Evolutionary conservation across 2,797 vertebrate species (phyloP).

Genomic region (Acrocephalus scirpaceus): DNA sequence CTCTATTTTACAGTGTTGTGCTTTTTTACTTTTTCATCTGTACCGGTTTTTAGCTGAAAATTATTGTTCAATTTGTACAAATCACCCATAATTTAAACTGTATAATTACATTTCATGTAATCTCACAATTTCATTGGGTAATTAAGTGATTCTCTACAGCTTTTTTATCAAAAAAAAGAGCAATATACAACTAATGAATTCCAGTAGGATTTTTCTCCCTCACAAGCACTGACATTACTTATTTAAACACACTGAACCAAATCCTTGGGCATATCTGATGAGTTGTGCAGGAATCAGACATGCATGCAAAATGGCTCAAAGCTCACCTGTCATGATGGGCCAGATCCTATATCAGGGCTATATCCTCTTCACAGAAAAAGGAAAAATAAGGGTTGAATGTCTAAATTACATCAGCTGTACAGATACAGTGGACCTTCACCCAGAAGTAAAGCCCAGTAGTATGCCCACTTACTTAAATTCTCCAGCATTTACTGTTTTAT

Average conservation of each 20-base stretch:
- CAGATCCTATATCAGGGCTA: neutral
- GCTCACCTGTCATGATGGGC: neutral
- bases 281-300: slow-evolving; percentile 11
- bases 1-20: slow-evolving; percentile 67
- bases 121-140: slow-evolving; percentile 56
- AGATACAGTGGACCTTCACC: neutral
- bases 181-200: slow-evolving; percentile 69
- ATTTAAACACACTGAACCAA: slow-evolving; percentile 57
- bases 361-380: neutral
- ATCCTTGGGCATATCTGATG: neutral
- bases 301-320: neutral
- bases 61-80: slow-evolving; percentile 62
- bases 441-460: neutral
- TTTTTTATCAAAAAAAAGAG: slow-evolving; percentile 57
- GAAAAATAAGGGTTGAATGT: neutral
- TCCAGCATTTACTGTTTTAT: slow-evolving; percentile 8
- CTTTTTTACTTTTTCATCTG: slow-evolving; percentile 68
- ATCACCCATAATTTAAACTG: slow-evolving; percentile 59
- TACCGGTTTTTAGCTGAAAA: slow-evolving; percentile 64
- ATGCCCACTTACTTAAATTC: neutral
- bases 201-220: neutral
- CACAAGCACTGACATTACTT: slow-evolving; percentile 57
- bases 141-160: slow-evolving; percentile 64
- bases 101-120: slow-evolving; percentile 69
- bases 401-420: slow-evolving; percentile 10